phyloP scores from a whole-genome alignment of 2,888 invertebrate genomes.

The Mesorhabditis belari region DNA sequence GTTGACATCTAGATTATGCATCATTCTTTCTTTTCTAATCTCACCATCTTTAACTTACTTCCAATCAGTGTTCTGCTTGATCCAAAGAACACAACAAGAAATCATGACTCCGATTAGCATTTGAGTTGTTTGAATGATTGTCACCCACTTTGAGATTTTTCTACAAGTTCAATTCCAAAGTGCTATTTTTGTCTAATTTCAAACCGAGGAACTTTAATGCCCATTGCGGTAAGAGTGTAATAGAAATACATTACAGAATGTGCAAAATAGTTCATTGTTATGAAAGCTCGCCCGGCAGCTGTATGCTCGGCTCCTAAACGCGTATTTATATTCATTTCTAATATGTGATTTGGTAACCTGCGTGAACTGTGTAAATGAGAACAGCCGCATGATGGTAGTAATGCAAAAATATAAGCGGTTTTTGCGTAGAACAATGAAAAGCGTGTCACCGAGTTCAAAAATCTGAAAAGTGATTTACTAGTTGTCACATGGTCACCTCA shows the following conservation, averaged over 20 bases:
- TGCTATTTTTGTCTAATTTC: background rate
- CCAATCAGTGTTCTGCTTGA: constrained; percentile 22
- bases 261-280: constrained; percentile 58
- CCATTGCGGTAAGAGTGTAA: constrained; percentile 55
- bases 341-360: constrained; percentile 24
- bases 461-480: constrained; percentile 13
- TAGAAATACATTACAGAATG: constrained; percentile 60
- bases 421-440: constrained; percentile 50
- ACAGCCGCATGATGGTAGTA: constrained; percentile 54
- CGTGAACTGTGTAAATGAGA: constrained; percentile 52
- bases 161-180: background rate
- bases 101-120: constrained; percentile 50
- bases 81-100: constrained; percentile 37
- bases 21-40: background rate
- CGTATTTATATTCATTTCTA: background rate
- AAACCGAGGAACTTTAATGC: background rate
- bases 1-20: constrained; percentile 39
- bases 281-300: constrained; percentile 50
- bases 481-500: background rate
- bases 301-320: constrained; percentile 50
- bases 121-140: constrained; percentile 47
- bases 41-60: background rate
- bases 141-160: constrained; percentile 42
- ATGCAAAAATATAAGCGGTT: constrained; percentile 49
- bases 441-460: constrained; percentile 50